phyloP scores from a whole-genome alignment of 2,888 invertebrate genomes.

The Helleia helle region DNA sequence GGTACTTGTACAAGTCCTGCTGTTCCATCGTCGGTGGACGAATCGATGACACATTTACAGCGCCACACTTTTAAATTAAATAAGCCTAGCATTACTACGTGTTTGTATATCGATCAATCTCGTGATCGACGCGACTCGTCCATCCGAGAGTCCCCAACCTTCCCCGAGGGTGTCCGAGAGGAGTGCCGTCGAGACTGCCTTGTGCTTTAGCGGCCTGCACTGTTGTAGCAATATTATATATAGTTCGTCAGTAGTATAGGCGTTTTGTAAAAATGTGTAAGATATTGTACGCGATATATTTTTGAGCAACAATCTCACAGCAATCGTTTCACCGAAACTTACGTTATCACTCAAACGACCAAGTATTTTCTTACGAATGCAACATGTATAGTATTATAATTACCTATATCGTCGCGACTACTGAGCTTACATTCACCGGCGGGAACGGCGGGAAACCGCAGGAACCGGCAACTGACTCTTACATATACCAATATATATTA shows the following conservation, averaged over 20 bases:
- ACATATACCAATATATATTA: no score
- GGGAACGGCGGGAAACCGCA: not conserved
- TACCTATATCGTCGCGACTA: not conserved
- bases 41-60: no score
- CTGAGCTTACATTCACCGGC: not conserved
- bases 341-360: constrained; percentile 32
- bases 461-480: not conserved
- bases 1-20: no score
- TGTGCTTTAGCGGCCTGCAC: constrained; percentile 13
- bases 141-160: constrained; percentile 2
- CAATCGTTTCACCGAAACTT: constrained; percentile 18
- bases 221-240: constrained; percentile 19
- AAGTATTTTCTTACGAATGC: constrained; percentile 35
- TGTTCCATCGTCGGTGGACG: no score
- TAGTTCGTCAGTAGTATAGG: constrained; percentile 17
- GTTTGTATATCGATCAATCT: no score
- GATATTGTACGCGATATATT: constrained; percentile 23
- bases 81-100: no score
- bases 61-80: no score
- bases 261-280: constrained; percentile 30
- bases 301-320: constrained; percentile 30
- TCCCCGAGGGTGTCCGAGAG: constrained; percentile 5
- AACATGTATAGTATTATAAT: constrained; percentile 17
- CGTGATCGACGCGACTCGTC: no score
- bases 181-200: constrained; percentile 7